Evolutionary conservation across 2,888 invertebrate species (phyloP).

Genomic region (Athalia rosae): DNA sequence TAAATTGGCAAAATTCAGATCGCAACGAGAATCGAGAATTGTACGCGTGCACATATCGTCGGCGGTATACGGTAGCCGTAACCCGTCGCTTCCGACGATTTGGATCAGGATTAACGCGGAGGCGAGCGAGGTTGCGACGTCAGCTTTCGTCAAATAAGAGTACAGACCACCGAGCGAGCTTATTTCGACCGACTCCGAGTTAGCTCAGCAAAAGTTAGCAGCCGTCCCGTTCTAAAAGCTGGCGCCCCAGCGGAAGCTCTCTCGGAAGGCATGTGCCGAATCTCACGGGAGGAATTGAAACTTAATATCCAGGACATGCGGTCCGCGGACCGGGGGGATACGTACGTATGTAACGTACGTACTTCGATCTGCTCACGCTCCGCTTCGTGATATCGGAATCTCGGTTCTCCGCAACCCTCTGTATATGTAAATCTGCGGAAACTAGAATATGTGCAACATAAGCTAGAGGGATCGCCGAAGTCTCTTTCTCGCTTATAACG

Average conservation of each 20-base stretch:
- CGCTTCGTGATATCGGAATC: conserved; percentile 5
- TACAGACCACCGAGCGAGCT: background rate
- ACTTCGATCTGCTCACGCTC: conserved; percentile 8
- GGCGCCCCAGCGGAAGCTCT: no score
- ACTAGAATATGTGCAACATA: no score
- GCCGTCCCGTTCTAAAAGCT: background rate
- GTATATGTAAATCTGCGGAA: background rate
- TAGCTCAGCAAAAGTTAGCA: background rate
- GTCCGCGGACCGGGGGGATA: conserved; percentile 15
- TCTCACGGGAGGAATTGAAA: conserved; percentile 21
- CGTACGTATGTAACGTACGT: background rate
- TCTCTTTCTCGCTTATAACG: background rate
- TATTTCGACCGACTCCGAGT: background rate
- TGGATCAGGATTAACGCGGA: no score
- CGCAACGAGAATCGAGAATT: no score
- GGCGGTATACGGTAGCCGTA: no score
- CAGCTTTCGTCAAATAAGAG: background rate
- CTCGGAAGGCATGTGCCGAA: background rate
- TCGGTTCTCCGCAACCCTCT: background rate
- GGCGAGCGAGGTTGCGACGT: background rate
- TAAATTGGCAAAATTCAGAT: no score
- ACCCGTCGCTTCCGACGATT: no score
- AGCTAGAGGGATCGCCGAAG: no score
- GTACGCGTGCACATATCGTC: no score
- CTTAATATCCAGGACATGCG: conserved; percentile 20